A percentile compares a stretch with the other conserved stretches of the same genome.
These are phyloP conservation scores for Blera fallax DNA, from an alignment of 2,888 invertebrate species.

Conservation along the genomic window DNA sequence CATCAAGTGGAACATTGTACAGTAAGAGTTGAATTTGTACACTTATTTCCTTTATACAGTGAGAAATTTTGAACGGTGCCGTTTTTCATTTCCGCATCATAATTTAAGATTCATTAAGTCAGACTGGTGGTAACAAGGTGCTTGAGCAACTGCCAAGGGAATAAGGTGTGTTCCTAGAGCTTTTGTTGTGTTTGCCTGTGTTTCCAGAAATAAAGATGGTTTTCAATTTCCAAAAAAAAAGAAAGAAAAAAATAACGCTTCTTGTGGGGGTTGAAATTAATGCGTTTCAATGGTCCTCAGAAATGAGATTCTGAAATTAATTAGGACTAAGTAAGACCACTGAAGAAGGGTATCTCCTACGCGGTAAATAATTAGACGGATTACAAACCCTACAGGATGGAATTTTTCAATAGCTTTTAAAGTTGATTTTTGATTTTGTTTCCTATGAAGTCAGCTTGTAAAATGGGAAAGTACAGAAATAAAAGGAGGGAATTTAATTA, in stretches of 20 bases:
- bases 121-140: slow-evolving; percentile 35
- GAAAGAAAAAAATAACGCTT: not conserved
- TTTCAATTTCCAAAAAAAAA: slow-evolving; percentile 7
- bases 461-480: no score
- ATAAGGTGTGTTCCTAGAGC: not conserved
- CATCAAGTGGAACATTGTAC: slow-evolving; percentile 13
- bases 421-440: not conserved
- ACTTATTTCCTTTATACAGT: not conserved
- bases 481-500: no score
- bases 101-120: slow-evolving; percentile 52
- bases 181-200: not conserved
- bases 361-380: slow-evolving; percentile 10
- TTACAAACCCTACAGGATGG: not conserved
- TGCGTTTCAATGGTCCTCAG: slow-evolving; percentile 21
- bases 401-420: not conserved
- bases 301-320: slow-evolving; percentile 48
- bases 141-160: slow-evolving; percentile 14
- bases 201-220: not conserved
- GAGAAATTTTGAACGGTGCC: not conserved
- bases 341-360: not conserved
- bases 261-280: not conserved
- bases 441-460: no score
- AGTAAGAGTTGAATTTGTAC: not conserved
- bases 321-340: slow-evolving; percentile 8
- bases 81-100: slow-evolving; percentile 45